A percentile compares a stretch with the other conserved stretches of the same genome.
phyloP scores from a whole-genome alignment of 2,888 invertebrate species.

The Harpagoxenus sublaevis region DNA sequence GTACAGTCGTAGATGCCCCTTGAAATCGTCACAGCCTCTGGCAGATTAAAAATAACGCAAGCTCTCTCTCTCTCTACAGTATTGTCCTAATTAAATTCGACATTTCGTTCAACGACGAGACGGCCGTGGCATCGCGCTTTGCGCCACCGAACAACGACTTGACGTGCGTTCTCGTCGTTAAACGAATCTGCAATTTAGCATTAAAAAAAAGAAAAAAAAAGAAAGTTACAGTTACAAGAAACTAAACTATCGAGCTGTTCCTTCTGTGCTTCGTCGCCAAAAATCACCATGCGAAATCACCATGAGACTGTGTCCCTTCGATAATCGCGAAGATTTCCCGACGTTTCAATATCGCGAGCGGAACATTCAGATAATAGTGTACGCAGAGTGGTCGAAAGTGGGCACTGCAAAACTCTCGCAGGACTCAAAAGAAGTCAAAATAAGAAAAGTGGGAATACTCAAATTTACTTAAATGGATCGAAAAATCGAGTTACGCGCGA shows the following conservation, averaged over 20 bases:
- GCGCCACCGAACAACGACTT: neutral
- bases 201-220: slow-evolving; percentile 4
- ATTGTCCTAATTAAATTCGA: slow-evolving; percentile 36
- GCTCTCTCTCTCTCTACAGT: slow-evolving; percentile 18
- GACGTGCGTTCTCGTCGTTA: neutral
- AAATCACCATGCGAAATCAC: slow-evolving; percentile 34
- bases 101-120: neutral
- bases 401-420: neutral
- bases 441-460: neutral
- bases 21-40: slow-evolving; percentile 68
- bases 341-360: slow-evolving; percentile 2
- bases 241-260: slow-evolving; percentile 37
- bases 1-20: slow-evolving; percentile 45
- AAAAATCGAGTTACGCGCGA: neutral
- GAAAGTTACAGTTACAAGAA: slow-evolving; percentile 36
- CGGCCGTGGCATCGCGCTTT: neutral
- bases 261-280: slow-evolving; percentile 31
- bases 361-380: neutral
- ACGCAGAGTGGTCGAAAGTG: slow-evolving; percentile 1
- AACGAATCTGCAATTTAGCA: slow-evolving; percentile 15
- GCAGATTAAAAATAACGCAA: slow-evolving; percentile 56
- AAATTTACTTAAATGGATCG: neutral
- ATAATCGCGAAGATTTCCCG: slow-evolving; percentile 17
- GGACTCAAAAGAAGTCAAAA: neutral
- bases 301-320: neutral